These are phyloP conservation scores for Pseudotriccus pelzelni DNA, from an alignment of 2,797 vertebrate species.

Conservation along the genomic window DNA sequence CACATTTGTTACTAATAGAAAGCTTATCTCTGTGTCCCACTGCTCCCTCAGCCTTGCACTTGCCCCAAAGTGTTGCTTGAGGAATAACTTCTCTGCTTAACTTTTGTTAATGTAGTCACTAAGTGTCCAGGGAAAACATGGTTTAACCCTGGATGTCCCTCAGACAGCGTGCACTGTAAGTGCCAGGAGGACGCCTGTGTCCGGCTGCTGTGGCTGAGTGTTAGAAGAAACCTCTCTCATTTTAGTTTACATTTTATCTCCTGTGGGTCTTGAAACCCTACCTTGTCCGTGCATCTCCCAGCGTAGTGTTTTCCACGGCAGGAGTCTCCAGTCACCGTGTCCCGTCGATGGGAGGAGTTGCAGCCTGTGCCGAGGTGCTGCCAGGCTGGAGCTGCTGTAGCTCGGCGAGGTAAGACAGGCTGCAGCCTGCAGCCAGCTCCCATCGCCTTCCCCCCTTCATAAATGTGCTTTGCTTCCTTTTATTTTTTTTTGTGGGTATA, in stretches of 20 bases:
- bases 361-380: not conserved
- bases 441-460: not conserved
- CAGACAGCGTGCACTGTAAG: rapidly evolving
- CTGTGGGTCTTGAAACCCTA: not conserved
- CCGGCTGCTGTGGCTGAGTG: rapidly evolving
- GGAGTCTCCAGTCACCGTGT: not conserved
- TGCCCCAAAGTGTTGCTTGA: not conserved
- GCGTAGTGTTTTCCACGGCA: rapidly evolving
- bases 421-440: not conserved
- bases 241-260: not conserved
- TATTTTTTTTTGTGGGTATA: rapidly evolving
- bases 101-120: rapidly evolving
- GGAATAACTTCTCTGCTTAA: not conserved
- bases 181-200: not conserved
- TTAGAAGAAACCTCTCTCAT: not conserved
- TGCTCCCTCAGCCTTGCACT: not conserved
- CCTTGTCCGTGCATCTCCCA: rapidly evolving
- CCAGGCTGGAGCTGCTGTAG: not conserved
- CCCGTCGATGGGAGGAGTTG: not conserved
- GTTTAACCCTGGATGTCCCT: not conserved
- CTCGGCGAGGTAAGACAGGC: not conserved
- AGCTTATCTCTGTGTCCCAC: not conserved
- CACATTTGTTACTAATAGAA: not conserved
- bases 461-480: rapidly evolving
- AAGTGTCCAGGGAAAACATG: not conserved